phyloP scores from a whole-genome alignment of 2,888 invertebrate genomes.

The Brachyopa scutellaris region DNA sequence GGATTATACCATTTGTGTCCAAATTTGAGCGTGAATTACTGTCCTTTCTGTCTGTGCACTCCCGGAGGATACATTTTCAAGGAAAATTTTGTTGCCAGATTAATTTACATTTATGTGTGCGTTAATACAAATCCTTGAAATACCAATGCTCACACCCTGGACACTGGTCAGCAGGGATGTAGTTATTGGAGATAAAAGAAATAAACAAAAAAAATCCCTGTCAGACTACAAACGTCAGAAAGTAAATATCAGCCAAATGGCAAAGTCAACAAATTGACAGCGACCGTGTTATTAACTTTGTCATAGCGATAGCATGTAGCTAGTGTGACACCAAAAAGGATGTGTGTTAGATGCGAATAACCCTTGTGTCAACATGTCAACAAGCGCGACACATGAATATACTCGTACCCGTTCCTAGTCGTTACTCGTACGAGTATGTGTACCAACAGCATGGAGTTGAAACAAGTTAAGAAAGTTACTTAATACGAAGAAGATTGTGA shows the following conservation, averaged over 20 bases:
- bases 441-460: slow-evolving; percentile 6
- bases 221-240: background rate
- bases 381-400: background rate
- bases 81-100: background rate
- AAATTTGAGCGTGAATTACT: slow-evolving; percentile 3
- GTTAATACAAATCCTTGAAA: background rate
- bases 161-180: background rate
- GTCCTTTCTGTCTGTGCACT: background rate
- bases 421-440: no score
- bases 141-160: background rate
- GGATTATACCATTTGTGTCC: slow-evolving; percentile 11
- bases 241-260: slow-evolving; percentile 14
- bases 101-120: slow-evolving; percentile 25
- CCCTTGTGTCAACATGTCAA: slow-evolving; percentile 37
- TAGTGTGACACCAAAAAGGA: slow-evolving; percentile 10
- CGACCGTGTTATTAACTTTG: slow-evolving; percentile 36
- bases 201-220: no score
- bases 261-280: slow-evolving; percentile 45
- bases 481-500: slow-evolving; percentile 25
- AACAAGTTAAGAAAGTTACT: slow-evolving; percentile 46
- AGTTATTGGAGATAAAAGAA: no score
- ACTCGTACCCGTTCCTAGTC: no score
- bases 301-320: background rate
- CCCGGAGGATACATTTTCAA: background rate
- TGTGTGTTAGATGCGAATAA: slow-evolving; percentile 7